Percentiles rank a stretch among this genome's conserved stretches.
Conservation (phyloP, 64 coral and sea anemone species). For the Cladopsammia gracilis region DNA sequence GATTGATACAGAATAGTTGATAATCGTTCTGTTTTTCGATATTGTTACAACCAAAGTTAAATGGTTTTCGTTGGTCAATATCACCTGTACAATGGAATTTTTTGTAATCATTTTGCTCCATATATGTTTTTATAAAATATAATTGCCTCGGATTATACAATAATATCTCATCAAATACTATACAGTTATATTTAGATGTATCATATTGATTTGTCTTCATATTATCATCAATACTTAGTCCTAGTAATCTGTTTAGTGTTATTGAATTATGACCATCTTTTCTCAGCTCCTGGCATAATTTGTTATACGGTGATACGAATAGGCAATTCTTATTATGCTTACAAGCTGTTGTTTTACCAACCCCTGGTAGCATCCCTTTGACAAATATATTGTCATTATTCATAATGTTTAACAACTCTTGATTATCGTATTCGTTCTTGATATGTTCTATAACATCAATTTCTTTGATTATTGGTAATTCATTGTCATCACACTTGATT, state of each 20-base stretch:
- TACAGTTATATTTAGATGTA: background rate
- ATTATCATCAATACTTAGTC: conserved; percentile 45
- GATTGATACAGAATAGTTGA: conserved; percentile 16
- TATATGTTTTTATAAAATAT: conserved; percentile 58
- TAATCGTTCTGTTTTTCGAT: conserved; percentile 32
- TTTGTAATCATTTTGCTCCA: conserved; percentile 46
- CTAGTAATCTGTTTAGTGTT: background rate
- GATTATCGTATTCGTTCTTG: too few relatives aligned
- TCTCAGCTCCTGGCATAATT: too few relatives aligned
- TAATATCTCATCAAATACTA: too few relatives aligned
- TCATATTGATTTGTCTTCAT: conserved; percentile 48
- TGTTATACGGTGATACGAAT: too few relatives aligned
- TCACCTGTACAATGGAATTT: conserved; percentile 38
- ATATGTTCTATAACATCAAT: too few relatives aligned
- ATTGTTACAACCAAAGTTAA: conserved; percentile 58
- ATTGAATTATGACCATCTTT: too few relatives aligned
- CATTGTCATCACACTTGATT: too few relatives aligned
- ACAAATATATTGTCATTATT: conserved; percentile 51
- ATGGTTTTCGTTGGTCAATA: conserved; percentile 56
- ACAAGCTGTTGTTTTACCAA: conserved; percentile 41
- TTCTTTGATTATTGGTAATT: too few relatives aligned
- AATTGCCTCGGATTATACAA: too few relatives aligned
- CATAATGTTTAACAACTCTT: too few relatives aligned
- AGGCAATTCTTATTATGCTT: too few relatives aligned
- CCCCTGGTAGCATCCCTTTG: background rate